Base-by-base conservation (phyloP, 2,113 vertebrate genomes). In the Toxostoma redivivum region DNA sequence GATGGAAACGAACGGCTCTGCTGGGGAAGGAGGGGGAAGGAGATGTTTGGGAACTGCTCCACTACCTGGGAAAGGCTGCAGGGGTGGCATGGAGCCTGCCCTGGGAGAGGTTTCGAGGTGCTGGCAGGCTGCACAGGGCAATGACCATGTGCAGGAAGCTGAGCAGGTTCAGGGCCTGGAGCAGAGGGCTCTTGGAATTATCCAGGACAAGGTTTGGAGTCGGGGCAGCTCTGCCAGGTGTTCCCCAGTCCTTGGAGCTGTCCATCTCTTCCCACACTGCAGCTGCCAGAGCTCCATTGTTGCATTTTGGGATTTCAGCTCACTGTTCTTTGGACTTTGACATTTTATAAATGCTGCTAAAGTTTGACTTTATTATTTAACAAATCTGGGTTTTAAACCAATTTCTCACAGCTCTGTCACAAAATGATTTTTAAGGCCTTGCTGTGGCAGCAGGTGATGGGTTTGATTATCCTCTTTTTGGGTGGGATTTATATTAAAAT, bases 401-500 rank as follows among this genome's bases (percentile, higher is more conserved):
- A 58, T 79, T 82, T 71, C 81, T 74, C 58, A 3, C 12, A 8
- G 56, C 77, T 70, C 31, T 9, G 47, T 48, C 73, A 61, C 37
- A 19, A 81, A 85, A 76, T 60, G 10, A 69, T 58, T 71, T 91
- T 93, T 81, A 73, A 73, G 51, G 79, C 67, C 54, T 95, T 30
- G 50, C 48, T 66, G 56, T 81, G 74, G 60, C 81, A 62, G 20
- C 38, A 89, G 64, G 64, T 81, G 72, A 61, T 66, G 76, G 33
- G 37, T 81, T 87, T 88, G 76, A 23, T 79, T 88, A 57, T 93
- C 82, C 24, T 45, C 83, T 53, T 70, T 79, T 85, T 40, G 19
- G 44, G 72, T 95, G 80, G 78, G 85, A 77, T 88, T 81, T 94
- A 45, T 92, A 95, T 91, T 80, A 74, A 72, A 77, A 69, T 62